Evolutionary conservation across 1,140 invertebrate genomes (phyloP).

Genomic region (Euura lappo): DNA sequence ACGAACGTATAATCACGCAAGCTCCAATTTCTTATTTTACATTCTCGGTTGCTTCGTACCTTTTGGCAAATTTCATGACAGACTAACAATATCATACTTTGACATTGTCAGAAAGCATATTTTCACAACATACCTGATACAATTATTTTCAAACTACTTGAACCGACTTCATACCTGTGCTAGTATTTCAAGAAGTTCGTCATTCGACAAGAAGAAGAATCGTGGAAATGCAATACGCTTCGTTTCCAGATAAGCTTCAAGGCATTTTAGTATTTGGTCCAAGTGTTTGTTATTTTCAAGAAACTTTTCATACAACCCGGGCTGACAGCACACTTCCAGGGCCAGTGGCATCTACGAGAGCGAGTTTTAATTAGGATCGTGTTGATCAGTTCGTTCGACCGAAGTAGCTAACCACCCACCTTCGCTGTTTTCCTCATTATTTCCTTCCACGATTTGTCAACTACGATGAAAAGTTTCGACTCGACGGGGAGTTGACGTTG

Average conservation of each 20-base stretch:
- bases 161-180: conserved; percentile 68
- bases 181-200: conserved; percentile 90
- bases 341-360: conserved; percentile 69
- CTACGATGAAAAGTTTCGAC: conserved; percentile 80
- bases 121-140: too few relatives aligned
- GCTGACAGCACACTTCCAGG: conserved; percentile 70
- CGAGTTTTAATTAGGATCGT: conserved; percentile 2
- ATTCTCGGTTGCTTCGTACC: too few relatives aligned
- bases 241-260: conserved; percentile 83
- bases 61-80: too few relatives aligned
- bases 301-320: conserved; percentile 73
- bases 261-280: conserved; percentile 82
- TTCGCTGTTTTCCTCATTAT: conserved; percentile 77
- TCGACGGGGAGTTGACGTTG: conserved; percentile 85
- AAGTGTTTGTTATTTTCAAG: conserved; percentile 78
- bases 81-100: too few relatives aligned
- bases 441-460: conserved; percentile 88
- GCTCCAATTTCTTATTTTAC: conserved; percentile 1
- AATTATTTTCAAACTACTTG: too few relatives aligned
- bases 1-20: too few relatives aligned
- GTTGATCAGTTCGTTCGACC: too few relatives aligned
- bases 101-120: too few relatives aligned
- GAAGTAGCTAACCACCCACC: conserved; percentile 44
- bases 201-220: conserved; percentile 95
- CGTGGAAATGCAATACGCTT: conserved; percentile 90